These are phyloP conservation scores for Synanthedon vespiformis DNA, from an alignment of 2,888 invertebrate species.

Conservation along the genomic window DNA sequence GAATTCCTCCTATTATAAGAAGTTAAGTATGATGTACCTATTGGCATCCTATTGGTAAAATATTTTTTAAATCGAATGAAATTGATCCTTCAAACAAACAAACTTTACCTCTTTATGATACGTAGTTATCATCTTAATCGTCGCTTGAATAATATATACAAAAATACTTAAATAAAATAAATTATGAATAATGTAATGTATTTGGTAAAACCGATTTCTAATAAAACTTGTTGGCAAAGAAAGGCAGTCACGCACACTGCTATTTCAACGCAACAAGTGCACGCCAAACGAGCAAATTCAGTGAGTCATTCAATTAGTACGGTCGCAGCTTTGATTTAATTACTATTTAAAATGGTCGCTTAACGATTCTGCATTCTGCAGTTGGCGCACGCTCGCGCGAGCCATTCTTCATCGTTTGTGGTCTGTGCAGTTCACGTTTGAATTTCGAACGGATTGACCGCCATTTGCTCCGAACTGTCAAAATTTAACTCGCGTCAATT, in stretches of 20 bases:
- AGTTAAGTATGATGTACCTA: too few relatives aligned
- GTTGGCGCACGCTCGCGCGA: slow-evolving; percentile 35
- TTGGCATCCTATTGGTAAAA: too few relatives aligned
- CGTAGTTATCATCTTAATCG: too few relatives aligned
- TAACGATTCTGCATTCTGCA: slow-evolving; percentile 25
- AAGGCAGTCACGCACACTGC: slow-evolving; percentile 8
- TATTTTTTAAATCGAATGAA: too few relatives aligned
- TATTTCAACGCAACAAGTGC: slow-evolving; percentile 5
- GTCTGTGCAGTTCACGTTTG: slow-evolving; percentile 46
- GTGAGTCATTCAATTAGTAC: slow-evolving; percentile 10
- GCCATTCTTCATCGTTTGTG: slow-evolving; percentile 25
- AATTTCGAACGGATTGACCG: slow-evolving; percentile 49
- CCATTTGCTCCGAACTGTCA: slow-evolving; percentile 10
- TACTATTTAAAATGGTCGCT: slow-evolving; percentile 23
- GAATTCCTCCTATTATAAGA: too few relatives aligned
- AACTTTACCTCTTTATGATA: too few relatives aligned
- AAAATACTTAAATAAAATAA: not conserved
- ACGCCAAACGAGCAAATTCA: slow-evolving; percentile 16
- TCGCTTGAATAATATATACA: too few relatives aligned
- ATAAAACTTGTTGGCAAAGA: slow-evolving; percentile 10
- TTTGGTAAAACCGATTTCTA: slow-evolving; percentile 10
- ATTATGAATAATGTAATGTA: not conserved
- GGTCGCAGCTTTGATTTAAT: slow-evolving; percentile 11
- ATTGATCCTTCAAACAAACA: too few relatives aligned
- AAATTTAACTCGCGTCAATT: slow-evolving; percentile 17